Conservation (phyloP, 2,113 vertebrate genomes). For the Prunella himalayana region DNA sequence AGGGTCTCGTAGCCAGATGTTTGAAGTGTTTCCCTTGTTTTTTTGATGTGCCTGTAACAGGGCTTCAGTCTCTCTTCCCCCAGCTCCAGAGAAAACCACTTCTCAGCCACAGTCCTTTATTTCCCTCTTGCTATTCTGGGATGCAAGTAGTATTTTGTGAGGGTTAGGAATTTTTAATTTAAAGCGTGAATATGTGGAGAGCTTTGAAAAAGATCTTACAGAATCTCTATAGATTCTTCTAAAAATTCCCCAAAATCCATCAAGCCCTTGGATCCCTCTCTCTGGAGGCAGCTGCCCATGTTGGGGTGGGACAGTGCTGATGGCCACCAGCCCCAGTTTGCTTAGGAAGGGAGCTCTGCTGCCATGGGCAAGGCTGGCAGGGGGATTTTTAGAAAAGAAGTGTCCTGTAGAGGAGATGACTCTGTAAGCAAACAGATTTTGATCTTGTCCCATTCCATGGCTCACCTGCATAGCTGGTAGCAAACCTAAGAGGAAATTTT, state of each 20-base stretch:
- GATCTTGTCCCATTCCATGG: background rate
- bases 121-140: background rate
- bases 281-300: background rate
- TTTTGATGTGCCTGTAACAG: background rate
- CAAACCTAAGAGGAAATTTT: background rate
- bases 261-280: background rate
- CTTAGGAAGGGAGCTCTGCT: background rate
- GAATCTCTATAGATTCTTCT: background rate
- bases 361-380: background rate
- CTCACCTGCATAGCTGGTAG: background rate
- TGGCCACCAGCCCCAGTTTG: background rate
- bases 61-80: background rate
- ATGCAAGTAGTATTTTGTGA: background rate
- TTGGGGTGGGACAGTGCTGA: background rate
- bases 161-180: background rate
- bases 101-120: background rate
- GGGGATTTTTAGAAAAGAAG: too few species aligned
- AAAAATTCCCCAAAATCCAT: too few species aligned
- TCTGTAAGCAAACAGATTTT: too few species aligned
- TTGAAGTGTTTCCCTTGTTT: background rate
- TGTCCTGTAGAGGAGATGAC: background rate
- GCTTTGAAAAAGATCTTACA: background rate
- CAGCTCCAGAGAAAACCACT: background rate
- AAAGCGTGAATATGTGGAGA: background rate
- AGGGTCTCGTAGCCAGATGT: background rate